Evolutionary conservation across 2,113 vertebrate genomes (phyloP).

Genomic region (Cyanistes caeruleus): DNA sequence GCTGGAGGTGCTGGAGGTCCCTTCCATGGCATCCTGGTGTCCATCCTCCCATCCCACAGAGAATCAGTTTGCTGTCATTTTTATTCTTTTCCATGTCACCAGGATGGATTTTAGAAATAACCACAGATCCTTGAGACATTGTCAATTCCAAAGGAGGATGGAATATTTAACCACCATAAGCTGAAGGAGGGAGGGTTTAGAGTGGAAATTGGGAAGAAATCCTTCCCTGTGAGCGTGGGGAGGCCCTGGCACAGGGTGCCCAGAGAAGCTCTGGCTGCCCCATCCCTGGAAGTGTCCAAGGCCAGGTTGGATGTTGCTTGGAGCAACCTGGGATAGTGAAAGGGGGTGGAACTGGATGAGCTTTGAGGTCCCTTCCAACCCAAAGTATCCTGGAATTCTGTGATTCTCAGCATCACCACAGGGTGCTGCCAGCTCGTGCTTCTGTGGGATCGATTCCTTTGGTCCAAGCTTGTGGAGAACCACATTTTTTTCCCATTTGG

Average conservation of each 20-base stretch:
- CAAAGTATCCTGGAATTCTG: neutral
- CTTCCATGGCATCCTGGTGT: neutral
- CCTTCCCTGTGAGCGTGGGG: neutral
- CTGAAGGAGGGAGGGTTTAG: neutral
- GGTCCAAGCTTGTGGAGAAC: neutral
- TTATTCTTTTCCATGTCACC: neutral
- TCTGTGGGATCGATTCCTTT: fast-evolving
- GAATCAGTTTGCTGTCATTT: neutral
- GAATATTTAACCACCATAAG: neutral
- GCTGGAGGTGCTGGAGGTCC: neutral
- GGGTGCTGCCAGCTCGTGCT: neutral
- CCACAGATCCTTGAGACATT: neutral
- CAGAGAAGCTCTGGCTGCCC: neutral
- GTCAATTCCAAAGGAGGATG: neutral
- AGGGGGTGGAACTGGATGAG: neutral
- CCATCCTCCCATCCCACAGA: fast-evolving
- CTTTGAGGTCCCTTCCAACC: neutral
- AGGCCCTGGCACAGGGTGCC: neutral
- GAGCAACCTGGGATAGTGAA: neutral
- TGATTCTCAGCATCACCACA: neutral
- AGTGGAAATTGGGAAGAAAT: neutral
- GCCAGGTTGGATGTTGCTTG: fast-evolving
- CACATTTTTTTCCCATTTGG: neutral
- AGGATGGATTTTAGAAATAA: neutral
- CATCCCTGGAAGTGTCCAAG: neutral